phyloP scores from a whole-genome alignment of 1,140 invertebrate species.

The Luehdorfia chinensis region DNA sequence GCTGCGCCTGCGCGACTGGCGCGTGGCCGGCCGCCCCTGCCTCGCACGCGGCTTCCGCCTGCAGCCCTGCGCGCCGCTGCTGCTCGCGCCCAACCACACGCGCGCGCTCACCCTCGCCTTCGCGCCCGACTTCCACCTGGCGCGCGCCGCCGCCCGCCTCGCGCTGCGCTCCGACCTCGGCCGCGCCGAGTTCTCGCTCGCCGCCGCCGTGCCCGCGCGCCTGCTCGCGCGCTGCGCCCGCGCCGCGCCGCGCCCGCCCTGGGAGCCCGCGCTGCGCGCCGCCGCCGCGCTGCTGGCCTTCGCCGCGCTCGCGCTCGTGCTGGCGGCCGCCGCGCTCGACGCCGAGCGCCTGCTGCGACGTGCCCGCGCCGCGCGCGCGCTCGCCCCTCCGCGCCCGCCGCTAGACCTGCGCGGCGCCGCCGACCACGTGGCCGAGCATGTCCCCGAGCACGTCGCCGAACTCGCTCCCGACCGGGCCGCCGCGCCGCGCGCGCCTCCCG shows the following conservation, averaged over 20 bases:
- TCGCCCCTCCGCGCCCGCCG: conserved; percentile 28
- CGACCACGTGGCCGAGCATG: conserved; percentile 14
- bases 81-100: conserved; percentile 89
- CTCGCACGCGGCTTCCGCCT: conserved; percentile 65
- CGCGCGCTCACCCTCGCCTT: conserved; percentile 93
- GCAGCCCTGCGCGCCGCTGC: conserved; percentile 82
- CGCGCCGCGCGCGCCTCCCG: conserved; percentile 10
- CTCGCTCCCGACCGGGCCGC: conserved; percentile 19
- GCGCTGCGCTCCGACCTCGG: conserved; percentile 72
- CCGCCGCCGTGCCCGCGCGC: conserved; percentile 88
- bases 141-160: conserved; percentile 83
- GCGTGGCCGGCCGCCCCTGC: conserved; percentile 85
- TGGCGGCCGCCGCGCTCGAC: conserved; percentile 40
- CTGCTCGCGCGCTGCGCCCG: conserved; percentile 83
- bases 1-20: conserved; percentile 83
- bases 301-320: conserved; percentile 38
- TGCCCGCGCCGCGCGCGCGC: conserved; percentile 28
- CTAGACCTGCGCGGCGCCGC: conserved; percentile 33
- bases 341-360: conserved; percentile 42
- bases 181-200: conserved; percentile 81
- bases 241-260: conserved; percentile 86
- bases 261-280: conserved; percentile 80
- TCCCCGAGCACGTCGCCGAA: conserved; percentile 17
- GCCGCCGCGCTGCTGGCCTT: conserved; percentile 30
- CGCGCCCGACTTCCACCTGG: conserved; percentile 94